These are phyloP conservation scores for Poeciliopsis paucimaculata DNA, from an alignment of 2,797 vertebrate species.

Conservation along the genomic window DNA sequence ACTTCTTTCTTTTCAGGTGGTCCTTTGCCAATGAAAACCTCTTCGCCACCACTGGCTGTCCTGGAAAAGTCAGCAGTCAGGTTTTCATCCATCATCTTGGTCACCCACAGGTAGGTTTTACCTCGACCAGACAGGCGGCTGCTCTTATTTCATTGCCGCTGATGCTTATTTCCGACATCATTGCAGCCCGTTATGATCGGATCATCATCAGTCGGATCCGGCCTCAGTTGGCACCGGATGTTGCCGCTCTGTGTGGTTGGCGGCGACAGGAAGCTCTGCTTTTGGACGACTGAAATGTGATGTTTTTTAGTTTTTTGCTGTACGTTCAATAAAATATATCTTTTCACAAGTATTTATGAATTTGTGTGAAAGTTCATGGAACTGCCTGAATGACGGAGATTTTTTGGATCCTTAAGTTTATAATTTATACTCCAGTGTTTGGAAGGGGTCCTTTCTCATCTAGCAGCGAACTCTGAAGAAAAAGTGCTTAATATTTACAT, in stretches of 20 bases:
- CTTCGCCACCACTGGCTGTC: constrained; percentile 95
- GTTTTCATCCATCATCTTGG: constrained; percentile 94
- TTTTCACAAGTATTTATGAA: constrained; percentile 52
- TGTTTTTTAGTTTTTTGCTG: constrained; percentile 11
- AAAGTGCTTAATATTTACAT: background rate
- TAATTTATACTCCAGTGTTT: constrained; percentile 1
- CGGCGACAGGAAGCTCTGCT: constrained; percentile 92
- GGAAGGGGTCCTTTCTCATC: background rate
- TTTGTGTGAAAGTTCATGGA: constrained; percentile 36
- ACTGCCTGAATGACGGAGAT: constrained; percentile 15
- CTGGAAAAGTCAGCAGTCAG: constrained; percentile 91
- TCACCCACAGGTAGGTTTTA: constrained; percentile 89
- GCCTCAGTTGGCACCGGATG: constrained; percentile 94
- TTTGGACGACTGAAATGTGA: constrained; percentile 97
- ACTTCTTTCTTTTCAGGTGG: constrained; percentile 82
- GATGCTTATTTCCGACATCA: constrained; percentile 18
- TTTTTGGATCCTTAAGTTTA: constrained; percentile 26
- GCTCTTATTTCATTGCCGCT: background rate
- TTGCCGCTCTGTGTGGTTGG: constrained; percentile 92
- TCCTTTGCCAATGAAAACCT: constrained; percentile 91
- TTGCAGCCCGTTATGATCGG: constrained; percentile 90
- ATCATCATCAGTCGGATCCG: constrained; percentile 87
- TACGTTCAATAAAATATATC: constrained; percentile 74
- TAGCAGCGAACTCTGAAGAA: background rate
- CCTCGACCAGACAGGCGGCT: background rate